Evolutionary conservation across 2,888 invertebrate species (phyloP), one percentile per base, ranked within the genome.

Genomic region (Philereme transversata): DNA sequence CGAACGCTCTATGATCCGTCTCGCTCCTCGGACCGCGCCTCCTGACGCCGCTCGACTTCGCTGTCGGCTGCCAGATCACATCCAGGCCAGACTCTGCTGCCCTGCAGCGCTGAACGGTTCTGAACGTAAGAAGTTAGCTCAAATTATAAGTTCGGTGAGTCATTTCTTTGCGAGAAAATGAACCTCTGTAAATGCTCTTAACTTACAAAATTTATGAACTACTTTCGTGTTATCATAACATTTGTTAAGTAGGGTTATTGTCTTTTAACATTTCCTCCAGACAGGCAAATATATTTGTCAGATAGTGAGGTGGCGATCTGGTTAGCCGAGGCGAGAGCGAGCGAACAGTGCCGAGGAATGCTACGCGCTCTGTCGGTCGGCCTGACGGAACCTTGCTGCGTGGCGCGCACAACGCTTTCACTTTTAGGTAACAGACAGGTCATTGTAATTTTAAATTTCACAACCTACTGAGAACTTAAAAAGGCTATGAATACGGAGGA

Each of bases 141-240:
- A 58, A 64, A 59, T 55, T 57, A 9, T 66, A 57, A 62, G 61
- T 64, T 72, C 60, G 82, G 82, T 82, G 82, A 82, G 82, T 82
- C 77, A 72, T 72, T 76, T 77, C 75, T 76, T 77, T 74, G 69
- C 69, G 72, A 72, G 72, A 72, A 71, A 69, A 67, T 67, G 65
- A 67, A 69, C 63, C 61, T 69, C 62, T 44, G 33, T 50, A 33
- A 50, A 45, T 72, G 70, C 65, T 74, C 66, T 63, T 67, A 65
- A 62, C 43, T 44, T 35, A 45, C 11, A 45, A 36, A 33, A 43
- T n/a, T 7, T 49, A n/a, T 51, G 10, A 55, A 58, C 40, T 54
- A 51, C 11, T 44, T 35, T 49, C 50, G 46, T 63, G n/a, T 45
- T 51, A 47, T 45, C 51, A 47, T 50, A 57, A 60, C 56, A 56